Evolutionary conservation across 2,888 invertebrate genomes (phyloP).

Genomic region (Agrochola circellaris): DNA sequence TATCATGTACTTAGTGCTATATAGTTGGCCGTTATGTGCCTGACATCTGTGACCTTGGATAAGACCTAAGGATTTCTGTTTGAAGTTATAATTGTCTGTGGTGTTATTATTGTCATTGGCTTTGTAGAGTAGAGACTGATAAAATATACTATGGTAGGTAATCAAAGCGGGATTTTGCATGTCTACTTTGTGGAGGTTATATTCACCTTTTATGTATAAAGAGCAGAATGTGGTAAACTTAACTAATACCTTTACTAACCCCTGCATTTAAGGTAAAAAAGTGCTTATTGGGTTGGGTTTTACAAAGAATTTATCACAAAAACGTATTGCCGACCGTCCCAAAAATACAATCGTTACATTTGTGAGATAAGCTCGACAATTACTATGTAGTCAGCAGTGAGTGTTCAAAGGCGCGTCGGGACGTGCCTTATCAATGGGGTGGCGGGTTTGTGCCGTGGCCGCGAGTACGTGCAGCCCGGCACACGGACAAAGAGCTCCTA

Average conservation of each 20-base stretch:
- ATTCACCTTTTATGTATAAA: neutral
- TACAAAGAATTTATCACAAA: constrained; percentile 48
- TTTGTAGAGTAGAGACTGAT: neutral
- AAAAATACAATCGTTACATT: constrained; percentile 63
- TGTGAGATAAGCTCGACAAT: constrained; percentile 65
- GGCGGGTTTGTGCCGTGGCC: constrained; percentile 72
- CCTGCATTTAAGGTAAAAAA: constrained; percentile 20
- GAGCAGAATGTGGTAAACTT: neutral
- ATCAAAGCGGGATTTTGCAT: neutral
- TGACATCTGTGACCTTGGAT: constrained; percentile 39
- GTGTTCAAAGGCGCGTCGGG: constrained; percentile 72
- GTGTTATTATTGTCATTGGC: constrained; percentile 5
- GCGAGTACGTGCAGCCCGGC: constrained; percentile 62
- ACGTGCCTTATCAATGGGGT: constrained; percentile 81
- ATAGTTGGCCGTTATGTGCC: constrained; percentile 24
- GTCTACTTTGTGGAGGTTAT: neutral
- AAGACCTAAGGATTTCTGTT: constrained; percentile 19
- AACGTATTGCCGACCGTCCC: constrained; percentile 47
- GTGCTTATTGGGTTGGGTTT: constrained; percentile 13
- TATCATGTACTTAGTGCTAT: constrained; percentile 49
- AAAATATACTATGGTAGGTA: neutral
- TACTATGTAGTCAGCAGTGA: constrained; percentile 70
- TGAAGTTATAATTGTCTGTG: constrained; percentile 22
- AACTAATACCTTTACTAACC: neutral
- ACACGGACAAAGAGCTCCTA: constrained; percentile 67